Conservation (phyloP, 30 jellyfish, hydroid and myxozoan species). For the Hydra vulgaris region DNA sequence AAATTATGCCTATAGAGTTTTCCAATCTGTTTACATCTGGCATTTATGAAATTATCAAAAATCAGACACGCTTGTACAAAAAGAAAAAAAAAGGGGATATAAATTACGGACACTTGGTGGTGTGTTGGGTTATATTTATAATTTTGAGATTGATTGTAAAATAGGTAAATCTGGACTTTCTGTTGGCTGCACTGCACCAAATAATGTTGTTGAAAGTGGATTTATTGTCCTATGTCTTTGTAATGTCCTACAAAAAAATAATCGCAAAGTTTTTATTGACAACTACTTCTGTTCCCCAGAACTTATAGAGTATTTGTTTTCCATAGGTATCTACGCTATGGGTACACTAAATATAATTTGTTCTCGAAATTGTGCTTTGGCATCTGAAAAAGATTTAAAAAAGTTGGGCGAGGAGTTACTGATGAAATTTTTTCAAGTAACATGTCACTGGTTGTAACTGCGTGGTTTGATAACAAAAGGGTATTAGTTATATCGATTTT, state of each 20-base stretch:
- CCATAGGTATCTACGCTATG: background rate
- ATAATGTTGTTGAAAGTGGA: slow-evolving; percentile 36
- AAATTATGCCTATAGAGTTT: background rate
- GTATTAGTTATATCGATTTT: background rate
- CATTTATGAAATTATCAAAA: background rate
- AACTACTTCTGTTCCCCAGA: slow-evolving; percentile 4
- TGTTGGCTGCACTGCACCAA: slow-evolving; percentile 35
- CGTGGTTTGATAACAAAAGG: slow-evolving; percentile 13
- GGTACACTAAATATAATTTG: background rate
- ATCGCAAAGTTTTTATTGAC: slow-evolving; percentile 7
- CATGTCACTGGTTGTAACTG: background rate
- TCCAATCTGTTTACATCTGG: slow-evolving; percentile 1
- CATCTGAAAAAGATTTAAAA: background rate
- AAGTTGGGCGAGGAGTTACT: slow-evolving; percentile 8
- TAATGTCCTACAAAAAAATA: slow-evolving; percentile 1
- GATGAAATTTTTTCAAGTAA: background rate
- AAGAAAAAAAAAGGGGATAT: slow-evolving; percentile 35
- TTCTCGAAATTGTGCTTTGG: background rate
- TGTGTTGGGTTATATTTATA: slow-evolving; percentile 36
- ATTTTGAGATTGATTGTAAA: slow-evolving; percentile 39
- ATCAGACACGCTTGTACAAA: slow-evolving; percentile 3
- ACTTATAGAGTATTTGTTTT: background rate
- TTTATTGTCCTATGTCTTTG: slow-evolving; percentile 32
- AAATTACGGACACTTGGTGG: slow-evolving; percentile 51
- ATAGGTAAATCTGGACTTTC: slow-evolving; percentile 30